Conservation (phyloP, 2,888 invertebrate genomes). For the Lasiommata megera region DNA sequence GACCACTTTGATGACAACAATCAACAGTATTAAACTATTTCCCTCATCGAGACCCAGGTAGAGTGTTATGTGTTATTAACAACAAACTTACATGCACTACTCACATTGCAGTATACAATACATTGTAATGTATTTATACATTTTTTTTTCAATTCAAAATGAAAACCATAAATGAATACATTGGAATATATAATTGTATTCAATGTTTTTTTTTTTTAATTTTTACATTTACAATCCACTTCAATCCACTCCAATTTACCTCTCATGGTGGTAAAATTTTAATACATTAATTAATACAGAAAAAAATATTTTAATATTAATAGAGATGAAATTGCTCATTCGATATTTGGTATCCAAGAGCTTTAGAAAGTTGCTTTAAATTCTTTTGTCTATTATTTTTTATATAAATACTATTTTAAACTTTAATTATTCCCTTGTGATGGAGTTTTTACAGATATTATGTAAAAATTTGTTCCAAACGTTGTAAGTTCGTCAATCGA, state of each 20-base stretch:
- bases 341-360: too few species aligned
- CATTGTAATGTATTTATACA: background rate
- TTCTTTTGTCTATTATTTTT: background rate
- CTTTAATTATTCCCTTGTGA: background rate
- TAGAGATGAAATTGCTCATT: too few species aligned
- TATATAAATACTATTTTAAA: background rate
- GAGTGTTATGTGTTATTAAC: constrained; percentile 14
- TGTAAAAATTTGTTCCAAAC: background rate
- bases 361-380: too few species aligned
- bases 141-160: too few species aligned
- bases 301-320: too few species aligned
- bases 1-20: constrained; percentile 31
- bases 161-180: too few species aligned
- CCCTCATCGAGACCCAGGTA: constrained; percentile 61
- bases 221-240: too few species aligned
- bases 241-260: too few species aligned
- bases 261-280: too few species aligned
- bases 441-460: constrained; percentile 3
- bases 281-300: too few species aligned
- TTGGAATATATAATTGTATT: too few species aligned
- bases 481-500: background rate
- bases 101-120: background rate
- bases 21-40: constrained; percentile 57
- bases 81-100: constrained; percentile 5
- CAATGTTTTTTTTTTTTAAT: too few species aligned